Conservation (phyloP, 2,113 vertebrate species). For the Fukomys damarensis region DNA sequence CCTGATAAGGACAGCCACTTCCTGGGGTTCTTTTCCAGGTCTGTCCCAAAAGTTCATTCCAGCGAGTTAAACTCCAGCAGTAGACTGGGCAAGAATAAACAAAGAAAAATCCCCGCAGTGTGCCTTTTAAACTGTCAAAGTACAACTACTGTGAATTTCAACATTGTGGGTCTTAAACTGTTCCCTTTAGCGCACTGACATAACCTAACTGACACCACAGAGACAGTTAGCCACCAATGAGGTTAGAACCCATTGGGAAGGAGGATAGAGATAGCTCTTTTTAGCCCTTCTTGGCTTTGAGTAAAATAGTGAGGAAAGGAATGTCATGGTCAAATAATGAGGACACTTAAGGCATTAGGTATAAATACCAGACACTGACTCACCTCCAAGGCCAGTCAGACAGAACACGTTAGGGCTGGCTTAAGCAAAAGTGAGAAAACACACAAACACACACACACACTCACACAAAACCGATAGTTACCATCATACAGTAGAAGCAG, state of each 20-base stretch:
- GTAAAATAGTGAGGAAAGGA: conserved; percentile 69
- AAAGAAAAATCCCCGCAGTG: background rate
- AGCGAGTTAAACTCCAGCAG: background rate
- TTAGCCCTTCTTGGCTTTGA: conserved; percentile 55
- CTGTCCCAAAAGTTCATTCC: conserved; percentile 29
- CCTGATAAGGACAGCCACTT: conserved; percentile 7
- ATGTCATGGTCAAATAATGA: conserved; percentile 73
- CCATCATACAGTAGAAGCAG: conserved; percentile 37
- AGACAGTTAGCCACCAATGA: conserved; percentile 31
- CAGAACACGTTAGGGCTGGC: conserved; percentile 67
- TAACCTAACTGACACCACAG: conserved; percentile 38
- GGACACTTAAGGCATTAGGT: conserved; percentile 68
- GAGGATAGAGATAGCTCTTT: background rate
- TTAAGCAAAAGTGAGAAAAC: conserved; percentile 65
- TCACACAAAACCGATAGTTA: conserved; percentile 38
- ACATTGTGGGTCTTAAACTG: conserved; percentile 18
- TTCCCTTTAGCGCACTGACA: background rate
- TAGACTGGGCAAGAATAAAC: background rate
- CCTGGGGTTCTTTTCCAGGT: background rate
- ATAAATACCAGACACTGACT: conserved; percentile 80
- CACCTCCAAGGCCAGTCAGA: conserved; percentile 74
- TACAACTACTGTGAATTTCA: background rate
- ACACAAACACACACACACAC: background rate
- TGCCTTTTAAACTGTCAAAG: background rate
- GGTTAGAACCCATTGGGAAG: conserved; percentile 28